A percentile compares a stretch with the other conserved stretches of the same genome.
Conservation (phyloP, 2,113 vertebrate genomes). For the Pseudolaguvia tuberculata region DNA sequence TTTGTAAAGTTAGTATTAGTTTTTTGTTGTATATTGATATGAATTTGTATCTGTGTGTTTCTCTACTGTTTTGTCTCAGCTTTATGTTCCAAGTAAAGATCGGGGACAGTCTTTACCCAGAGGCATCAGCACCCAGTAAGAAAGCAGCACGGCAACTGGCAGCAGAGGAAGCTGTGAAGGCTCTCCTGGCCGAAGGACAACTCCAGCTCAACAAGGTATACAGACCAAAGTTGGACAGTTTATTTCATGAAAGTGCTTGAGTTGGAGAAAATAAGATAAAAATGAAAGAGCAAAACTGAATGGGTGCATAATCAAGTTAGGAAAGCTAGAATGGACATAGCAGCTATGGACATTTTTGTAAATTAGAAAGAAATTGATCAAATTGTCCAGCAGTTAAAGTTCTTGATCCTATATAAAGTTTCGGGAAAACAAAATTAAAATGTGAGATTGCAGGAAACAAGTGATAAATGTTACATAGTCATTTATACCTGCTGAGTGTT, state of each 20-base stretch:
- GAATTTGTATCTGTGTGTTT: not conserved
- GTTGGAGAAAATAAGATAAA: not conserved
- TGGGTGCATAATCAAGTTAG: not conserved
- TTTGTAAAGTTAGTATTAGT: too few relatives aligned
- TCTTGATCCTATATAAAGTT: not conserved
- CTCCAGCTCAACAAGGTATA: conserved; percentile 74
- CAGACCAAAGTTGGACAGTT: conserved; percentile 4
- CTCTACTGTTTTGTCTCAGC: conserved; percentile 59
- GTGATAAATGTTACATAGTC: not conserved
- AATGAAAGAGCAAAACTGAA: not conserved
- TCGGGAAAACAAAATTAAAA: not conserved
- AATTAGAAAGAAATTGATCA: not conserved
- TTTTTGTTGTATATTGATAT: too few relatives aligned
- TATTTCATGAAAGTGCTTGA: not conserved
- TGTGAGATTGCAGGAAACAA: too few relatives aligned
- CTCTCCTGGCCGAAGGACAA: conserved; percentile 73
- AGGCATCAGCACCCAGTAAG: conserved; percentile 88
- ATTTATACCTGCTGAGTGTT: not conserved
- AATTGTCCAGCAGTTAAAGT: too few relatives aligned
- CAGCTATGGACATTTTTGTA: not conserved
- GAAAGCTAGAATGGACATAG: not conserved
- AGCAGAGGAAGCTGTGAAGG: conserved; percentile 88
- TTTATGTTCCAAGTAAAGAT: conserved; percentile 91
- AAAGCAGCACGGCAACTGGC: conserved; percentile 92
- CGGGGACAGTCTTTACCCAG: conserved; percentile 78